These are phyloP conservation scores for Lagopus muta DNA, from an alignment of 2,113 vertebrate species.

Conservation along the genomic window DNA sequence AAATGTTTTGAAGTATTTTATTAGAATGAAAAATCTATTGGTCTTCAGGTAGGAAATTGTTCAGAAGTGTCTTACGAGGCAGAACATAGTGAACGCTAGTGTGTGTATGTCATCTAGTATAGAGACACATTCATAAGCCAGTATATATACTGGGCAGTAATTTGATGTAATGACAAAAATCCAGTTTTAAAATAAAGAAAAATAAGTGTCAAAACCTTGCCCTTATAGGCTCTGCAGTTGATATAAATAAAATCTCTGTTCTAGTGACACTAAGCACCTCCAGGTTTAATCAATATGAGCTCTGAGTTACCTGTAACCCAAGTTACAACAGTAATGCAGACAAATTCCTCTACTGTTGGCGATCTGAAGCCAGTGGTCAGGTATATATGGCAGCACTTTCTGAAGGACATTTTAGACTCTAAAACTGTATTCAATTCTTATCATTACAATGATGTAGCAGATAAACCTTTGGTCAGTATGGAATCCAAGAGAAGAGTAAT, in stretches of 20 bases:
- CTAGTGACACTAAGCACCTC: background rate
- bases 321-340: background rate
- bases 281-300: background rate
- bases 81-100: background rate
- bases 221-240: background rate
- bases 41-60: background rate
- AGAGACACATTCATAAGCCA: background rate
- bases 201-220: background rate
- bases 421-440: background rate
- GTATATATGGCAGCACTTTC: background rate
- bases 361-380: background rate
- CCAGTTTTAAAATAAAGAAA: background rate
- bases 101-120: background rate
- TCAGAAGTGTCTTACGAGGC: background rate
- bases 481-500: background rate
- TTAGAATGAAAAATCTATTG: background rate
- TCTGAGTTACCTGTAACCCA: background rate
- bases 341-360: background rate
- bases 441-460: background rate
- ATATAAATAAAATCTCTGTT: too few relatives aligned
- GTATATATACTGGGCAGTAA: background rate
- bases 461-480: background rate
- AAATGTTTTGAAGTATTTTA: background rate
- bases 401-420: background rate
- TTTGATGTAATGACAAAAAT: background rate